phyloP scores from a whole-genome alignment of 2,888 invertebrate genomes.

The Luperina nickerlii region DNA sequence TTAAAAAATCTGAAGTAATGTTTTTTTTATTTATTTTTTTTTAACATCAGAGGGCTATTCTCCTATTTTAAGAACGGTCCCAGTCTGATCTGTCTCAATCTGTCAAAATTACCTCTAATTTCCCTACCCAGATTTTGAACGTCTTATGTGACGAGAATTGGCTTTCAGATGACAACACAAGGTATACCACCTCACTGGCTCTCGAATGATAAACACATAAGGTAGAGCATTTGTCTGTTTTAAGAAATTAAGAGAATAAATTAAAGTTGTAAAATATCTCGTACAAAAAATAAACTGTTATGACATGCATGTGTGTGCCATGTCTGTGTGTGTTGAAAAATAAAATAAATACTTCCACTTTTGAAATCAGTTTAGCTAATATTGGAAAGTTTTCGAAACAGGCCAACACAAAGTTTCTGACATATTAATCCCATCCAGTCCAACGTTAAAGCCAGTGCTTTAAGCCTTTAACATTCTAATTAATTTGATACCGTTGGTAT shows the following conservation, averaged over 20 bases:
- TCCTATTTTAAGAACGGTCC: too few relatives aligned
- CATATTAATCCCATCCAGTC: too few relatives aligned
- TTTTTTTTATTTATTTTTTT: too few relatives aligned
- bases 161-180: not conserved
- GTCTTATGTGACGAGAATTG: too few relatives aligned
- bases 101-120: too few relatives aligned
- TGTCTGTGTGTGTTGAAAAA: not conserved
- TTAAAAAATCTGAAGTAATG: too few relatives aligned
- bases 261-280: not conserved
- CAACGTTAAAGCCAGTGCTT: not conserved
- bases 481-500: not conserved
- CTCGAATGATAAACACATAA: not conserved
- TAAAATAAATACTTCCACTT: not conserved
- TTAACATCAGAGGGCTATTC: too few relatives aligned
- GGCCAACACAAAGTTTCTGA: not conserved
- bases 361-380: not conserved
- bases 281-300: not conserved
- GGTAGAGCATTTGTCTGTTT: not conserved
- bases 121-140: too few relatives aligned
- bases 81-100: too few relatives aligned
- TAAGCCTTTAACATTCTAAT: not conserved
- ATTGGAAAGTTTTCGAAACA: too few relatives aligned
- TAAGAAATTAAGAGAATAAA: not conserved
- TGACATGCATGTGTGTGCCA: not conserved
- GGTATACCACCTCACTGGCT: not conserved